These are phyloP conservation scores for Cygnus atratus DNA, from an alignment of 2,113 vertebrate species.

Conservation along the genomic window DNA sequence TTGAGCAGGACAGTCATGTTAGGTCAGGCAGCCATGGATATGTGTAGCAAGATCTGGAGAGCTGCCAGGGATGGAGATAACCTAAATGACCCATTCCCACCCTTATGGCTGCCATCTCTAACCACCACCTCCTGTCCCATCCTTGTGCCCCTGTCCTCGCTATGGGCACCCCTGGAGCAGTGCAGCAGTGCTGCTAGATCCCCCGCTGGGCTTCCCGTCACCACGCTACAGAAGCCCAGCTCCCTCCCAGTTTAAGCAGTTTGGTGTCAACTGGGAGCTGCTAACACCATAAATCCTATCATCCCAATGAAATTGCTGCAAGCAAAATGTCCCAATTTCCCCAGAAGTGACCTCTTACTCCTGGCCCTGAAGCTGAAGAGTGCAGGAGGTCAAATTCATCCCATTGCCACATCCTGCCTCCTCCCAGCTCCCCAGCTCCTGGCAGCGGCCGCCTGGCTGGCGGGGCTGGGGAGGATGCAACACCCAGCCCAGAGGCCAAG, in stretches of 20 bases:
- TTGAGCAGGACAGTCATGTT: not conserved
- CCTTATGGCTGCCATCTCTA: not conserved
- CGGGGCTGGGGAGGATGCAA: not conserved
- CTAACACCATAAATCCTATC: not conserved
- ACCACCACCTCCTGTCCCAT: not conserved
- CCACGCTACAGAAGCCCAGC: no score
- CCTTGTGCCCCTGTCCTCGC: fast-evolving
- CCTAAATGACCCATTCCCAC: not conserved
- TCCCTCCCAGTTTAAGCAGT: not conserved
- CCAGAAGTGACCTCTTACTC: not conserved
- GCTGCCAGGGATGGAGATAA: not conserved
- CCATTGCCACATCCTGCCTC: fast-evolving
- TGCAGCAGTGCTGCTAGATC: not conserved
- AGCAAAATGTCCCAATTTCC: no score
- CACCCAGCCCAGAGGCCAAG: not conserved
- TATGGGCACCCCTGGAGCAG: not conserved
- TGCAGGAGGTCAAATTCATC: not conserved
- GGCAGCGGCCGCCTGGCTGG: not conserved
- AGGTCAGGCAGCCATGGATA: not conserved
- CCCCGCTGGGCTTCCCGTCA: not conserved
- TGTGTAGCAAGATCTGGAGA: not conserved
- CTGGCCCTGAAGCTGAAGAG: not conserved
- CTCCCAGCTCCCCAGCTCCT: not conserved
- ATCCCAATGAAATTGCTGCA: not conserved
- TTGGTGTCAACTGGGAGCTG: not conserved